Conservation (phyloP, 1,140 invertebrate genomes). For the Drosophila nebulosa region DNA sequence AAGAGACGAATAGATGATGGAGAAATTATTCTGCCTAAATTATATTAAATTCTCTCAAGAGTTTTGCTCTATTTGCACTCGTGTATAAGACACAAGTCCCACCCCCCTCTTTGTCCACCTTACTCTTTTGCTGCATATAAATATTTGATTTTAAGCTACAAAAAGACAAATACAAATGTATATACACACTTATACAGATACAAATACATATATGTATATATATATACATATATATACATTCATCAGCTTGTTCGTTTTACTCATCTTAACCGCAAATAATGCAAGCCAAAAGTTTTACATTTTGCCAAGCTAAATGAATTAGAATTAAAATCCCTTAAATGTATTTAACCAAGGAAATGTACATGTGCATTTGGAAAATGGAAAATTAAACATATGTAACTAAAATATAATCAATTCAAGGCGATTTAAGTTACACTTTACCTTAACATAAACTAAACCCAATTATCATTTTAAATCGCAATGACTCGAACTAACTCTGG, state of each 20-base stretch:
- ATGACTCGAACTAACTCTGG: no score
- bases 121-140: neutral
- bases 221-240: neutral
- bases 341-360: neutral
- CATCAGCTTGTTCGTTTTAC: neutral
- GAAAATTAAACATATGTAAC: neutral
- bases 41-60: neutral
- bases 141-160: conserved; percentile 8
- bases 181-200: neutral
- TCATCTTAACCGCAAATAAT: conserved; percentile 4
- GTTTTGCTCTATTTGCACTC: conserved; percentile 2
- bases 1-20: neutral
- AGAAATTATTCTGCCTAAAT: neutral
- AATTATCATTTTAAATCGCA: no score
- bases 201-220: neutral
- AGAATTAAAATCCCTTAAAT: neutral
- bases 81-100: neutral
- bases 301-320: neutral
- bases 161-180: neutral
- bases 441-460: no score
- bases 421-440: no score
- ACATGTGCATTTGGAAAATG: neutral
- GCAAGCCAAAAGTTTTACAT: neutral
- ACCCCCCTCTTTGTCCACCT: neutral
- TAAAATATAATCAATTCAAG: no score